Evolutionary conservation across 2,888 invertebrate genomes (phyloP).

Genomic region (Masnerella sp.): DNA sequence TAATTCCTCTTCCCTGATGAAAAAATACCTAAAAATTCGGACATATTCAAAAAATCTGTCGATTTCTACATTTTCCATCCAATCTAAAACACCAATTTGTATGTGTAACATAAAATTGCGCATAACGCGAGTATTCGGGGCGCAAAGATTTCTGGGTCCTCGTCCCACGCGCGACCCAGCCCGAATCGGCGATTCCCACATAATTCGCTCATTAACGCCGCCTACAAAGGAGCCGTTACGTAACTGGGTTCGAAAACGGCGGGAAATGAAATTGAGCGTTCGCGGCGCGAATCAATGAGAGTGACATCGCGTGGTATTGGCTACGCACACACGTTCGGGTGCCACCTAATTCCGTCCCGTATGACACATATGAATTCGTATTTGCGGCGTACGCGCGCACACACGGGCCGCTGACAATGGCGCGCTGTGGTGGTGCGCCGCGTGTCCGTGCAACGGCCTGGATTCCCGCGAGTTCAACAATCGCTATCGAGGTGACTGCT

Average conservation of each 20-base stretch:
- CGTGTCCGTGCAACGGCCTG: slow-evolving; percentile 80
- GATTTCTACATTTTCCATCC: too few species aligned
- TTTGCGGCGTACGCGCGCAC: slow-evolving; percentile 43
- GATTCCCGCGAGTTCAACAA: slow-evolving; percentile 77
- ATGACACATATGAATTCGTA: slow-evolving; percentile 48
- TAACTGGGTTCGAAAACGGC: slow-evolving; percentile 12
- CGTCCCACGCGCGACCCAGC: slow-evolving; percentile 10
- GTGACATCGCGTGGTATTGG: slow-evolving; percentile 61
- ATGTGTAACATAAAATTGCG: too few species aligned
- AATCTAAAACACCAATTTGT: too few species aligned
- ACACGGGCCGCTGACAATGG: slow-evolving; percentile 64
- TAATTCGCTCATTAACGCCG: slow-evolving; percentile 13
- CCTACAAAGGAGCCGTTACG: slow-evolving; percentile 8
- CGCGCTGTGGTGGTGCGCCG: slow-evolving; percentile 71
- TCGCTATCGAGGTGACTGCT: slow-evolving; percentile 77
- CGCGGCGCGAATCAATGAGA: slow-evolving; percentile 60
- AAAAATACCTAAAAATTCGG: too few species aligned
- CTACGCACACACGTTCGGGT: slow-evolving; percentile 20
- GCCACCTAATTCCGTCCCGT: slow-evolving; percentile 47
- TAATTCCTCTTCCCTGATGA: too few species aligned
- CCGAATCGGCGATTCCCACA: slow-evolving; percentile 10
- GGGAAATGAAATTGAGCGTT: slow-evolving; percentile 12
- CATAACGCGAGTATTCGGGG: too few species aligned
- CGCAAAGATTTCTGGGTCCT: too few species aligned
- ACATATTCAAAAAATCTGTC: too few species aligned